A percentile compares a stretch with the other conserved stretches of the same genome.
Conservation (phyloP, 2,113 vertebrate species). For the Odontophorus gujanensis region DNA sequence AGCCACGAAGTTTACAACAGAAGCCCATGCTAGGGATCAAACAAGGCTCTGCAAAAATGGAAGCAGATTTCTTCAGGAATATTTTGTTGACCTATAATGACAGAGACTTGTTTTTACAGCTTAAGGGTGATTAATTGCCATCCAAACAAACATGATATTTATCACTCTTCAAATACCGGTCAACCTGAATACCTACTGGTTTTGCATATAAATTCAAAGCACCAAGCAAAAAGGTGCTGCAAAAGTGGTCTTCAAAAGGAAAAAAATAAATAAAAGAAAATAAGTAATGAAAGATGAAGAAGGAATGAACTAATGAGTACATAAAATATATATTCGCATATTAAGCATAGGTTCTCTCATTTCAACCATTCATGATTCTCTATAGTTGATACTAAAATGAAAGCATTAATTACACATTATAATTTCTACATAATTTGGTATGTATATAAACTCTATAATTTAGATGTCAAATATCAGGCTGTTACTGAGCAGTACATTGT, state of each 20-base stretch:
- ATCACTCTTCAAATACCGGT: neutral
- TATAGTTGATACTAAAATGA: conserved; percentile 5
- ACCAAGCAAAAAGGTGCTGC: neutral
- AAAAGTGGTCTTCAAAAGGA: neutral
- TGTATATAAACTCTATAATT: neutral
- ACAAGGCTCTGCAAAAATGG: neutral
- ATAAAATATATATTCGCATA: neutral
- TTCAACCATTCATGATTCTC: neutral
- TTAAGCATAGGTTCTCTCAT: neutral
- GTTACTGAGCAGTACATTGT: neutral
- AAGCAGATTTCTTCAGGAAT: neutral
- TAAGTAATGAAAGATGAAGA: neutral
- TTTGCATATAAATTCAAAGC: neutral
- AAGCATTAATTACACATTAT: conserved; percentile 15
- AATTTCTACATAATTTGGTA: conserved; percentile 5
- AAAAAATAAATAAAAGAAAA: neutral
- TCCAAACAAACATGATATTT: neutral
- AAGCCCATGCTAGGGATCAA: neutral
- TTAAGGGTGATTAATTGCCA: neutral
- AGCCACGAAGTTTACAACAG: neutral
- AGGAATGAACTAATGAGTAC: neutral
- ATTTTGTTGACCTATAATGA: neutral
- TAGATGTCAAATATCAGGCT: neutral
- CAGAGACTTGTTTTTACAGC: neutral
- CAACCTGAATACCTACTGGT: neutral